Percentiles rank a stretch among this genome's conserved stretches.
Evolutionary conservation across 2,113 vertebrate genomes (phyloP).

Genomic region (Microcebus murinus): DNA sequence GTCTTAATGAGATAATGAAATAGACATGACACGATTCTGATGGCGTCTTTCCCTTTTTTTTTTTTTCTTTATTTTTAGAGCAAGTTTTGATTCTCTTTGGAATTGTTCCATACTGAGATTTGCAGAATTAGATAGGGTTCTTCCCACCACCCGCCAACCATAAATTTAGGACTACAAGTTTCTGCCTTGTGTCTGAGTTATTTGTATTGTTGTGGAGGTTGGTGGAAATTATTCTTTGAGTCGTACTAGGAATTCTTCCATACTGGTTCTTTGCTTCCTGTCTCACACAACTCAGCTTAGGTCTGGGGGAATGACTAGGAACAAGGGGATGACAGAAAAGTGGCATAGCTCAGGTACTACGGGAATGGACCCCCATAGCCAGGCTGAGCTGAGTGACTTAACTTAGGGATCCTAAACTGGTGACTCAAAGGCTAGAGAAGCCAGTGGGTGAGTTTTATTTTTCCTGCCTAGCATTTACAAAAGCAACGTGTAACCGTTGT

Average conservation of each 20-base stretch:
- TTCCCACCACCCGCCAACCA: neutral
- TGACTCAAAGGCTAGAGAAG: neutral
- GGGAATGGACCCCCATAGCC: neutral
- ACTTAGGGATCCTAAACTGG: neutral
- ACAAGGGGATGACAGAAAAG: neutral
- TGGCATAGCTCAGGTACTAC: neutral
- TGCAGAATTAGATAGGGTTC: neutral
- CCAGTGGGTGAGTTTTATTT: neutral
- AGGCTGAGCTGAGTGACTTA: neutral
- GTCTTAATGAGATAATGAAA: neutral
- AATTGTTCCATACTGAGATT: neutral
- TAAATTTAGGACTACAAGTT: neutral
- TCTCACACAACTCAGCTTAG: neutral
- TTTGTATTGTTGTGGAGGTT: neutral
- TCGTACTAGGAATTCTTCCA: neutral
- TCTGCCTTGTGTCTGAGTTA: neutral
- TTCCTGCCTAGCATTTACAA: neutral
- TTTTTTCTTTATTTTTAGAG: neutral
- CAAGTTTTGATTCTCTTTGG: conserved; percentile 34
- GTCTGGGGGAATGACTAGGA: neutral
- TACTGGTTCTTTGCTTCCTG: neutral
- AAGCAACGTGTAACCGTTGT: neutral
- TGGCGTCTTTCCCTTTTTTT: neutral
- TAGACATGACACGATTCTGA: neutral
- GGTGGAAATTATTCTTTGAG: neutral